phyloP scores from a whole-genome alignment of 2,797 vertebrate species.

The Propithecus perrieri region DNA sequence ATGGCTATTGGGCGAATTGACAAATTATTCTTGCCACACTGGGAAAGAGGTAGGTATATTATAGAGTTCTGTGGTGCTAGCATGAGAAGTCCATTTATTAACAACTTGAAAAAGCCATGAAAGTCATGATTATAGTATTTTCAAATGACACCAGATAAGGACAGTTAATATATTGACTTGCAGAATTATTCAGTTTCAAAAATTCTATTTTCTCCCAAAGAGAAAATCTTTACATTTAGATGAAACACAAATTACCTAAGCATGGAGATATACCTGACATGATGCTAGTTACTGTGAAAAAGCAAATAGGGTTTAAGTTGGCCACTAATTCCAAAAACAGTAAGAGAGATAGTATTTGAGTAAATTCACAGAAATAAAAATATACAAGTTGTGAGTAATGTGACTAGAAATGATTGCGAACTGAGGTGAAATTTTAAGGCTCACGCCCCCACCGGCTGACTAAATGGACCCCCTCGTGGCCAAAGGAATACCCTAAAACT shows the following conservation, averaged over 20 bases:
- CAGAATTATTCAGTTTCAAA: neutral
- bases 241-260: neutral
- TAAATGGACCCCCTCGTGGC: no score
- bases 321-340: neutral
- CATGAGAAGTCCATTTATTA: neutral
- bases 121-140: neutral
- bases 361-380: conserved; percentile 29
- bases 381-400: neutral
- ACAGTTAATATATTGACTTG: conserved; percentile 14
- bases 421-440: no score
- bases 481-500: no score
- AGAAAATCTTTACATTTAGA: neutral
- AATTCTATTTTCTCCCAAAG: neutral
- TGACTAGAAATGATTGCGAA: neutral
- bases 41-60: neutral
- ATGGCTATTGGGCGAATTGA: neutral
- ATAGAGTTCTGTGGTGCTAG: neutral
- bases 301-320: neutral
- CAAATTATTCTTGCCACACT: neutral
- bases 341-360: neutral
- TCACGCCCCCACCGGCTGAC: no score
- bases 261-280: neutral
- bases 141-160: neutral
- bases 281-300: conserved; percentile 9
- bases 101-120: neutral